Evolutionary conservation across 2,888 invertebrate genomes (phyloP).

Genomic region (Tenthredo scrophulariae): DNA sequence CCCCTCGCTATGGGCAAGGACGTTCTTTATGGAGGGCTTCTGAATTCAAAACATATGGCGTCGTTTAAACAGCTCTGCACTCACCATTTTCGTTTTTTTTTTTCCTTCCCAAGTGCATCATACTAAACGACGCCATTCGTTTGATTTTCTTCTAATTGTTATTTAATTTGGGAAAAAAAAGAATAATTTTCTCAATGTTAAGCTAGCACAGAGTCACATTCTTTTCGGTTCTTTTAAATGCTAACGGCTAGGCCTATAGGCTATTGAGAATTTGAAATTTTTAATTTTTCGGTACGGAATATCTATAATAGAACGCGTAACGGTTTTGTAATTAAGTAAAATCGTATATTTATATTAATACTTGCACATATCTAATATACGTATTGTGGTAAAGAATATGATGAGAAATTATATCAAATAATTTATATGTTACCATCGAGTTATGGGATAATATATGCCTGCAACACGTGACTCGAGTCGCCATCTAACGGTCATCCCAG

Average conservation of each 20-base stretch:
- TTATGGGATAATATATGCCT: background rate
- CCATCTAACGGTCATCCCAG: background rate
- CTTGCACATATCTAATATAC: conserved; percentile 70
- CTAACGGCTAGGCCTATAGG: background rate
- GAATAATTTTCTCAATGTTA: background rate
- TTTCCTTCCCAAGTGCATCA: too few species aligned
- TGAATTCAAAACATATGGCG: conserved; percentile 3
- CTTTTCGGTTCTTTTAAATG: background rate
- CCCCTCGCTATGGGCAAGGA: too few species aligned
- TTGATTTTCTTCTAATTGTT: background rate
- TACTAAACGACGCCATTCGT: background rate
- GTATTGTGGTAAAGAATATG: conserved; percentile 35
- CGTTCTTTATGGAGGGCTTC: too few species aligned
- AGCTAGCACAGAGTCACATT: background rate
- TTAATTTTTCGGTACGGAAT: background rate
- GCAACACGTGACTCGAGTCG: background rate
- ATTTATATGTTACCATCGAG: background rate
- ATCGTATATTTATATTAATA: conserved; percentile 67
- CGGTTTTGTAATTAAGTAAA: background rate
- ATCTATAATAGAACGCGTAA: background rate
- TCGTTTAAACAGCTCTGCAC: background rate
- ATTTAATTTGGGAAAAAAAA: background rate
- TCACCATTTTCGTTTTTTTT: too few species aligned
- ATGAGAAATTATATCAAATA: background rate
- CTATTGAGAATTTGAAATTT: background rate